Base-by-base conservation (phyloP, 1,140 invertebrate genomes). In the Drosophila bipectinata region DNA sequence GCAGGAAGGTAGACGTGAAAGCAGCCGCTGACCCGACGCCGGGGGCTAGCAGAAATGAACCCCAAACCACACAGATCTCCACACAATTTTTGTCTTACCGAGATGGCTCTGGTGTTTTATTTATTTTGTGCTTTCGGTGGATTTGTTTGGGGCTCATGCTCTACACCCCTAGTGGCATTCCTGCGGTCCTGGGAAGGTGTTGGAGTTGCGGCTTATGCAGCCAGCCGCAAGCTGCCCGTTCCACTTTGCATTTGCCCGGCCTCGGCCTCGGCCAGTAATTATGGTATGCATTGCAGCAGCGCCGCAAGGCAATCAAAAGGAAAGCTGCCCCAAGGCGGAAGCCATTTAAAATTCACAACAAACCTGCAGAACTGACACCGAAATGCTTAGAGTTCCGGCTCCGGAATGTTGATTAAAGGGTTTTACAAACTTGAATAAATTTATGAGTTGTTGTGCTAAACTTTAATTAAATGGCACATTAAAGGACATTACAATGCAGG, bases 171-270 rank as follows among this genome's bases (percentile, higher is more conserved):
- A 47, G 66, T 47, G 41, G 14, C 51, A 56, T 68, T 39, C 41
- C 28, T 69, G 63, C 34, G 64, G 52, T 21, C 68, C n/a, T 48
- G 67, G 15, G 26, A 69, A 71, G 67, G 67, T 71, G 67, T 71
- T 57, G 51, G 26, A 49, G 39, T 57, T 71, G 67, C 64, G 67
- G 67, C 34, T 69, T 57, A 57, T 26, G n/a, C 32, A 45, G 49
- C 24, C 6, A 14, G 12, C 67, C 32, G 30, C 64, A 68, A 69
- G 44, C 63, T 56, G 52, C 8, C 15, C 8, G 15, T 44, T 26
- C 7, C 26, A 44, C 15, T 18, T 47, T 47, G 15, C 15, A 8
- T 47, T 44, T 44, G n/a, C 3, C 24, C 7, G 9, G 9, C 34
- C 34, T n/a, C 5, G 1, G 4, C n/a, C n/a, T 10, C 48, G 39